Base-by-base conservation (phyloP, 1,140 invertebrate genomes). In the Nasonia longicornis region DNA sequence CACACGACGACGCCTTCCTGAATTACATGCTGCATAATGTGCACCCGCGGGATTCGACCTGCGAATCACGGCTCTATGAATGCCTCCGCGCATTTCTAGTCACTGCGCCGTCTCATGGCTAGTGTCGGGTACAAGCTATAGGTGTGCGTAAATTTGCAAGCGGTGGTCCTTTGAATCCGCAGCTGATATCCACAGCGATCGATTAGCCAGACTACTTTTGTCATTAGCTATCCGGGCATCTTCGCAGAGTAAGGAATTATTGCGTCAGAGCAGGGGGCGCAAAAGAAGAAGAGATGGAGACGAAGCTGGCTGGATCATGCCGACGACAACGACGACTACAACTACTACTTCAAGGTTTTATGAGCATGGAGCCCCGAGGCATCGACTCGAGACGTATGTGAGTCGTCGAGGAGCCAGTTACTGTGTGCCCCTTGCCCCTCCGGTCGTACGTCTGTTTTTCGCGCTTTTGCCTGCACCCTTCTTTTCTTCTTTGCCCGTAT, bases 301-400 rank as follows among this genome's bases (percentile, higher is more conserved):
- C 70, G 10, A 45, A 72, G 70, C 38, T 3, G 16, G n/a, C 70
- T 7, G 38, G 66, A 16, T 29, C n/a, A 16, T n/a, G 6, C 10
- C 3, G 6, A 14, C 52, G 20, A 20, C 45, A 2, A 7, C 16
- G 16, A 20, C 52, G 52, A 58, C 16, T 0, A 58, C 4, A 20
- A n/a, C 31, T 4, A 35, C 31, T 35, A 35, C 26, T 26, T 26
- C 64, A 16, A 67, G 64, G 8, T 26, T 77, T 77, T 77, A 77
- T 77, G 70, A 69, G 64, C 42, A 77, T 77, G 29, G 31, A 71
- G 14, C 69, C 69, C 85, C 79, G 45, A 82, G 84, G 83, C 84
- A 84, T 84, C 80, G 79, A 85, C 85, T 87, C 83, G 85, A 87
- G 83, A 84, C 85, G 14, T 58, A n/a, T 48, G 14, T 14, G 52